Percentiles rank a stretch among this genome's conserved stretches.
phyloP scores from a whole-genome alignment of 2,113 vertebrate genomes.

The Abramis brama region DNA sequence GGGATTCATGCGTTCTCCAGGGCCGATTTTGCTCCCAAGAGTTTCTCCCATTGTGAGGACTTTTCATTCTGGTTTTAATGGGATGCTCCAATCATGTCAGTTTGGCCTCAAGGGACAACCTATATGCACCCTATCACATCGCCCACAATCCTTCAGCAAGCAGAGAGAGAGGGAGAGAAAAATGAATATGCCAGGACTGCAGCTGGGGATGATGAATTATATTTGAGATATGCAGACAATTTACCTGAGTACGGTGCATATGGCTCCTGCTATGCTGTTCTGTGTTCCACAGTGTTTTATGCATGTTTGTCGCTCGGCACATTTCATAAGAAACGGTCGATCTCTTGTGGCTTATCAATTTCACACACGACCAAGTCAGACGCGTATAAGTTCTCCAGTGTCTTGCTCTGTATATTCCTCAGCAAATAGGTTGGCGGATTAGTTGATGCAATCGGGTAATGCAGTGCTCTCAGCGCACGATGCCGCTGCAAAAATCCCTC shows the following conservation, averaged over 20 bases:
- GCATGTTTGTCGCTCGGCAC: conserved; percentile 28
- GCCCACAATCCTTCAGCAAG: conserved; percentile 33
- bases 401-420: conserved; percentile 47
- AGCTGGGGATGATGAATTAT: conserved; percentile 45
- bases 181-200: conserved; percentile 39
- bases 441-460: conserved; percentile 40
- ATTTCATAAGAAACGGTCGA: conserved; percentile 35
- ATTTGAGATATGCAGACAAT: conserved; percentile 47
- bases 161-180: conserved; percentile 21
- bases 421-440: conserved; percentile 45
- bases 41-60: conserved; percentile 16
- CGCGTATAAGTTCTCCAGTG: conserved; percentile 28
- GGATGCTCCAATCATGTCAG: conserved; percentile 47
- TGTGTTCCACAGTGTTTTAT: conserved; percentile 22
- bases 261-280: conserved; percentile 28
- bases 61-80: conserved; percentile 49
- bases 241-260: conserved; percentile 14
- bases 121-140: conserved; percentile 33
- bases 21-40: conserved; percentile 29
- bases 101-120: conserved; percentile 48
- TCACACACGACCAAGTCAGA: conserved; percentile 32
- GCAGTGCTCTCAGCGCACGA: conserved; percentile 1
- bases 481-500: conserved; percentile 36
- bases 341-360: conserved; percentile 48
- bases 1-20: background rate